Evolutionary conservation across 2,113 vertebrate species (phyloP), one percentile per base, ranked within the genome.

Genomic region (Crotalus viridis): DNA sequence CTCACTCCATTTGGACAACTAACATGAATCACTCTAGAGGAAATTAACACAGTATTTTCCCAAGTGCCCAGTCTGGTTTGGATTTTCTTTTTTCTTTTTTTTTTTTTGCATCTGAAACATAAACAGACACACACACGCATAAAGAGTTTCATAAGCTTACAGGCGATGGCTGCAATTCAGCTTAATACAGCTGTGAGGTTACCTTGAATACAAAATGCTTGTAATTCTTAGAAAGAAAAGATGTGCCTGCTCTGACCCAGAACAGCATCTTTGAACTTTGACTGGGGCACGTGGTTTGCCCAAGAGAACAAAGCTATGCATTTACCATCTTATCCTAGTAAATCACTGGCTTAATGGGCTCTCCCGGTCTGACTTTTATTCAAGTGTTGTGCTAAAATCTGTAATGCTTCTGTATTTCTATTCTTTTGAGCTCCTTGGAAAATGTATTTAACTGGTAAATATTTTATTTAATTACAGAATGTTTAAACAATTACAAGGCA

Each of bases 1-100:
- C 56, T 92, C 26, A 3, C 91, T 96, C 57, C 88, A 93, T 91
- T 92, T 93, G 90, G 92, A 93, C 96, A 93, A 91, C 95, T 95
- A 95, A 93, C 0, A 0, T 94, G 95, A 97, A 95, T 96, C 95
- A 94, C 95, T 46, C 69, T 87, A 56, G 92, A 95, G 52, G 2
- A 94, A 95, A 95, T 96, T 94, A 95, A 92, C 90, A 91, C 81
- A 92, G 61, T 90, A 94, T 96, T 94, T 96, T 96, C 95, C 92
- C 95, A 95, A 95, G 94, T 90, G 81, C 91, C 96, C 95, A 94
- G 91, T 95, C 94, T 96, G 2, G 0, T 91, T 92, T 87, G 54
- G 43, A 55, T 91, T 90, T 92, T 88, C 56, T 90, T 92, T 92
- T 93, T 21, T 91, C 89, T n/a, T n/a, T n/a, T 92, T 81, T 92